Evolutionary conservation across 2,888 invertebrate species (phyloP), one percentile per base, ranked within the genome.

Genomic region (Orthosia cruda): DNA sequence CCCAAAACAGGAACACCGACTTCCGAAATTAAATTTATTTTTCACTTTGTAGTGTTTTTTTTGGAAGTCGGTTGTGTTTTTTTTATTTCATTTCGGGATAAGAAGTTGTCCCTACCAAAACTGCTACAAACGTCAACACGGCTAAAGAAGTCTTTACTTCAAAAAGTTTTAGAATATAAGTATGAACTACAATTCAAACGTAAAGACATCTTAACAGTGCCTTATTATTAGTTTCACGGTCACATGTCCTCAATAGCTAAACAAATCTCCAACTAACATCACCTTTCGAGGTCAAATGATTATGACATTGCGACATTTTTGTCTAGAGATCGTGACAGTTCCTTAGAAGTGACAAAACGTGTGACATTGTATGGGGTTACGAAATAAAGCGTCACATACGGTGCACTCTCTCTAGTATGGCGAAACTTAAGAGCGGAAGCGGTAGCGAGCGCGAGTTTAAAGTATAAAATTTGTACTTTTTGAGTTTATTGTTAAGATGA

Each of bases 301-400:
- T 26, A 49, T 26, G 47, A 54, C 26, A 63, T 71, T 54, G 45
- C 32, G 18, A 54, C 20, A 81, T 75, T 32, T 72, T 61, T 54
- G 5, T 58, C 32, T 23, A 32, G 18, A 66, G 26, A 59, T 55
- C 32, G 50, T 62, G 65, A 67, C 70, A 32, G 26, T 63, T 63
- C 45, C 26, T 66, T 50, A 9, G 32, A 47, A 73, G 40, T 65
- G 54, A 77, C 59, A 80, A 64, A 59, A 77, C 16, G 63, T n/a
- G 12, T 68, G 71, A 73, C 70, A 81, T 77, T 76, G 69, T 72
- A 32, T 40, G 16, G 18, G 12, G 59, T 81, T 81, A 83, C 74
- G 64, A 83, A 83, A 81, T 83, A 74, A 57, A 47, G 40, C 50
- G 54, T 64, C 71, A 65, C 32, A 68, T 58, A 49, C 20, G 73